Conservation (phyloP, 92 coral and sea anemone genomes). For the Porites evermanni region DNA sequence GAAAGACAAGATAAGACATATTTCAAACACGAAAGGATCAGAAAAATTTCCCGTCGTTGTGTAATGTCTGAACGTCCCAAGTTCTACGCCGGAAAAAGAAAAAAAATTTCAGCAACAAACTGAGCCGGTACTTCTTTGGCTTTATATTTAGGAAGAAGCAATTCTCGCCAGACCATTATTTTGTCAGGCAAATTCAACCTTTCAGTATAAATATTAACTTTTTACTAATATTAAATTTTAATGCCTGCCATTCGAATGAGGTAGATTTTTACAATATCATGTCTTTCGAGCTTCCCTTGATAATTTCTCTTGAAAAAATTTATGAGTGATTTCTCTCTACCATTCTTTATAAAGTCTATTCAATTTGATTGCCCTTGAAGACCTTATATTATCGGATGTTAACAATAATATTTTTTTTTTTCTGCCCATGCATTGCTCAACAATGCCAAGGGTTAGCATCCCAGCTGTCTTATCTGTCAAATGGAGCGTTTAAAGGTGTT, state of each 20-base stretch:
- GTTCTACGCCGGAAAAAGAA: too few species aligned
- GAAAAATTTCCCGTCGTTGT: neutral
- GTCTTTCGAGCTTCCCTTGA: neutral
- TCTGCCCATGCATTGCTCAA: neutral
- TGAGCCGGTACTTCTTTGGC: neutral
- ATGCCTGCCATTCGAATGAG: neutral
- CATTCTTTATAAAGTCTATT: neutral
- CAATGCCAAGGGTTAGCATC: neutral
- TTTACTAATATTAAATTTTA: neutral
- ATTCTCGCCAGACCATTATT: neutral
- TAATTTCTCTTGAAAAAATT: neutral
- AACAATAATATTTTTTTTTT: slow-evolving; percentile 4
- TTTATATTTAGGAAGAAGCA: neutral
- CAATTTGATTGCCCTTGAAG: neutral
- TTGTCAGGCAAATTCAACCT: neutral
- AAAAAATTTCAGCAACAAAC: too few species aligned
- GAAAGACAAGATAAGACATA: neutral
- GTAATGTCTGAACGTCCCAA: too few species aligned
- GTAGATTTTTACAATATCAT: neutral
- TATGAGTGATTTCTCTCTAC: neutral
- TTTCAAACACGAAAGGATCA: neutral
- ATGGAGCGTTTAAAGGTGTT: neutral
- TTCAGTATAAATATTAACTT: slow-evolving; percentile 11
- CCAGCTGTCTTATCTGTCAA: slow-evolving; percentile 12
- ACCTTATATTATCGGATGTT: neutral